Percentiles rank a stretch among this genome's conserved stretches.
Conservation (phyloP, 2,888 invertebrate species). For the Leucophenga montana region DNA sequence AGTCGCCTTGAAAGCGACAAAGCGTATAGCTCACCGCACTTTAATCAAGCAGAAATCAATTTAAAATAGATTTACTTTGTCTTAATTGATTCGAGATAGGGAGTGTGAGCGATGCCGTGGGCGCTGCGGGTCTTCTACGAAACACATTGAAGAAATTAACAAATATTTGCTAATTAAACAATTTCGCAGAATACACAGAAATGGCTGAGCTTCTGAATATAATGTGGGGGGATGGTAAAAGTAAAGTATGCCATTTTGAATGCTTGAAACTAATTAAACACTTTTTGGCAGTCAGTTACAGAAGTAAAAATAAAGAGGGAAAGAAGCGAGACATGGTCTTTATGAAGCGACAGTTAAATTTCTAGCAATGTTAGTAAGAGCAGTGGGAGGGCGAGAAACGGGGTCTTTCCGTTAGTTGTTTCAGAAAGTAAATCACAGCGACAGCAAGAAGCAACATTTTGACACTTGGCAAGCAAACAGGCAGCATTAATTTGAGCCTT, state of each 20-base stretch:
- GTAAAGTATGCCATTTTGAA: neutral
- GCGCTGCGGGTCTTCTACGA: neutral
- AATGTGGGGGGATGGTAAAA: neutral
- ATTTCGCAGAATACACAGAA: neutral
- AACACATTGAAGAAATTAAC: constrained; percentile 46
- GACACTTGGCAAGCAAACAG: constrained; percentile 54
- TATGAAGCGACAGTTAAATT: too few relatives aligned
- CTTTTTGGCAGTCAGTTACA: constrained; percentile 41
- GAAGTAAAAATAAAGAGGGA: constrained; percentile 18
- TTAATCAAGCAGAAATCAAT: constrained; percentile 65
- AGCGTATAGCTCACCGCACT: constrained; percentile 35
- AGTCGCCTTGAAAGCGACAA: neutral
- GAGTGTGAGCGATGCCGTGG: neutral
- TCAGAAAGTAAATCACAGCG: neutral
- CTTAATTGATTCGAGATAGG: constrained; percentile 52
- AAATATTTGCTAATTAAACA: constrained; percentile 58
- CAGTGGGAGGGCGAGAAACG: constrained; percentile 6
- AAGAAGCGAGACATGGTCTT: neutral
- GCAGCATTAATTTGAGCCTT: constrained; percentile 3
- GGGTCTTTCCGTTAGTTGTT: constrained; percentile 8
- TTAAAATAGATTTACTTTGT: constrained; percentile 60
- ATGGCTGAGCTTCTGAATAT: too few relatives aligned
- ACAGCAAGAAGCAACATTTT: constrained; percentile 50
- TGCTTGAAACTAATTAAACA: constrained; percentile 48
- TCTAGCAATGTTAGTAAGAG: neutral